Percentiles rank a stretch among this genome's conserved stretches.
Conservation (phyloP, 2,797 vertebrate genomes). For the Odontamblyopus lacepedii region DNA sequence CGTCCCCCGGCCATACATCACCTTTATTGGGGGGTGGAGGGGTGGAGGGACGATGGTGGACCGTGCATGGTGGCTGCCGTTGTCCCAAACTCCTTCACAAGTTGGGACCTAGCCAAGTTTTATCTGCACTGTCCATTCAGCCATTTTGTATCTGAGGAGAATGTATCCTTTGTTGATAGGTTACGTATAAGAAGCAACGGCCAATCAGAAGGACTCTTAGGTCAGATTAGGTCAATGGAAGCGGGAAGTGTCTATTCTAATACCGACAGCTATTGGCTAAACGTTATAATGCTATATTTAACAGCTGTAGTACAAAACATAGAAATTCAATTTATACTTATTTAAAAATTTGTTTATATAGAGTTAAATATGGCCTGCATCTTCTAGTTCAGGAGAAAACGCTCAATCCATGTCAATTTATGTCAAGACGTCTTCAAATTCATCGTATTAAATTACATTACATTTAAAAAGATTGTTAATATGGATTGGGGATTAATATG, state of each 20-base stretch:
- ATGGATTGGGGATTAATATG: no score
- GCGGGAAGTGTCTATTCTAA: neutral
- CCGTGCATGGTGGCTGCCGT: slow-evolving; percentile 6
- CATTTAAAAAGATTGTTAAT: no score
- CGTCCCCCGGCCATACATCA: slow-evolving; percentile 74
- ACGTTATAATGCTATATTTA: neutral
- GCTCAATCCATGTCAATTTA: no score
- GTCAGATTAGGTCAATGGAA: neutral
- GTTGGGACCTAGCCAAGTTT: slow-evolving; percentile 63
- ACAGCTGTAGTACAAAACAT: neutral
- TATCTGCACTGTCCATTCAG: slow-evolving; percentile 41
- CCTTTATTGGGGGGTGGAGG: slow-evolving; percentile 55
- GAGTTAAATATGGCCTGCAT: neutral
- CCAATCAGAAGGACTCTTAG: neutral
- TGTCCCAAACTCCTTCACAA: slow-evolving; percentile 74
- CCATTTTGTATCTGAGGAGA: slow-evolving; percentile 47
- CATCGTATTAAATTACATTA: no score
- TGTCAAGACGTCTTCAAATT: no score
- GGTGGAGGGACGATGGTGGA: slow-evolving; percentile 9
- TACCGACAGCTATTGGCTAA: neutral
- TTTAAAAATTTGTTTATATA: neutral
- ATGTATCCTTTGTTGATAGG: slow-evolving; percentile 35
- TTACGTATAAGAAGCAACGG: neutral
- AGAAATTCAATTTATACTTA: neutral
- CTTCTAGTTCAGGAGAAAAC: neutral